Conservation (phyloP, 2,113 vertebrate species). For the Lepus americanus region DNA sequence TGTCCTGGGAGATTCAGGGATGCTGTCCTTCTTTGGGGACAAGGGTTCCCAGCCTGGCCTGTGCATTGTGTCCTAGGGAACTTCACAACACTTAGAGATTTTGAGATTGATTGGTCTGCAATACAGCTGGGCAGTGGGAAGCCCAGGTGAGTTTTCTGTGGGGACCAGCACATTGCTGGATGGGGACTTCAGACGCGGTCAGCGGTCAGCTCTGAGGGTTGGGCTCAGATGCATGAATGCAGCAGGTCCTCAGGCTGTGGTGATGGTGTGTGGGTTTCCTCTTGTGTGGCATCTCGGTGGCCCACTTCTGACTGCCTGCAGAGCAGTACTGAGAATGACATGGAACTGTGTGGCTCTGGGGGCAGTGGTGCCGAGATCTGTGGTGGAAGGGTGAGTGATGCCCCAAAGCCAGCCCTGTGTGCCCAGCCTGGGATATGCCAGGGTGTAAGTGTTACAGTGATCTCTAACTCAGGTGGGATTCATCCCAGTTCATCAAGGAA, state of each 20-base stretch:
- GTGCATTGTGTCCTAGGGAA: background rate
- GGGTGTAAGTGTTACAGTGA: background rate
- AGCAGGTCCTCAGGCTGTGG: background rate
- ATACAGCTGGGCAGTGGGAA: background rate
- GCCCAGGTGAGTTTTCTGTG: background rate
- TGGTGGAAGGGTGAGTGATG: background rate
- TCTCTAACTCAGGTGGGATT: background rate
- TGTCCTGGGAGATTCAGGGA: constrained; percentile 8
- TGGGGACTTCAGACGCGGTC: background rate
- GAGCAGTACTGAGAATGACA: background rate
- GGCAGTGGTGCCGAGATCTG: background rate
- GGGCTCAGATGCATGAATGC: background rate
- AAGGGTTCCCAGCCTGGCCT: background rate
- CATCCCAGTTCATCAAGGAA: background rate
- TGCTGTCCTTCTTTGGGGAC: background rate
- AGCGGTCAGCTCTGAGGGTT: background rate
- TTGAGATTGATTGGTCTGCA: constrained; percentile 14
- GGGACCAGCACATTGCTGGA: background rate
- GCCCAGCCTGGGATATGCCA: background rate
- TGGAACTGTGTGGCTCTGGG: background rate
- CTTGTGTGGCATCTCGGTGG: background rate
- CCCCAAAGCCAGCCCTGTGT: background rate
- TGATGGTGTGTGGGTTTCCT: background rate
- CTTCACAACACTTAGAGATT: background rate
- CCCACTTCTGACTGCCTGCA: background rate